Evolutionary conservation across 1,140 invertebrate species (phyloP).

Genomic region (Anastatus disparis): DNA sequence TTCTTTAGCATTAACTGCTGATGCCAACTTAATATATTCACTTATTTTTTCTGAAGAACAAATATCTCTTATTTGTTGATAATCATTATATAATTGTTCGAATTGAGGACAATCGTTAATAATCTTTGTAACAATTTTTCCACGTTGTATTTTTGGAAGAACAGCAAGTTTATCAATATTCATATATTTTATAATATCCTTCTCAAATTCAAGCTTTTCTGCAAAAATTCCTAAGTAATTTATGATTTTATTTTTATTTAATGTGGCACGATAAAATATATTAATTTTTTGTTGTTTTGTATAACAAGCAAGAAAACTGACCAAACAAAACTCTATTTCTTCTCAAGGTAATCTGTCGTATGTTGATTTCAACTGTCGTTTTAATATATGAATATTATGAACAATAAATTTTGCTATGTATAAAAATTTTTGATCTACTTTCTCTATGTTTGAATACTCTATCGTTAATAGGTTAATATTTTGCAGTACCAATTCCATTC

Average conservation of each 20-base stretch:
- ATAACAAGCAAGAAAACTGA: not conserved
- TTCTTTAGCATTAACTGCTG: not conserved
- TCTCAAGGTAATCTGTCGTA: conserved; percentile 12
- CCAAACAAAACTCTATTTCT: conserved; percentile 17
- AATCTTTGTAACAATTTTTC: not conserved
- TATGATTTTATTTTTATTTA: not conserved
- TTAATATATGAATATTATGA: not conserved
- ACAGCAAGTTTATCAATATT: not conserved
- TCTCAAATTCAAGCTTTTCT: not conserved
- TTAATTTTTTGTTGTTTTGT: not conserved
- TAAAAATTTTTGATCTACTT: not conserved
- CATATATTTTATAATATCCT: not conserved
- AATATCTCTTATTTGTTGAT: not conserved
- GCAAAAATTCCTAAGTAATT: conserved; percentile 12
- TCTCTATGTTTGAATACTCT: too few species aligned
- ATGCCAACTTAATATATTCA: not conserved
- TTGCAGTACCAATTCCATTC: not conserved
- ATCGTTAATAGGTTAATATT: not conserved
- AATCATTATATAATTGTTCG: conserved; percentile 18
- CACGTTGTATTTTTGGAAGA: conserved; percentile 17
- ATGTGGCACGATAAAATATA: not conserved
- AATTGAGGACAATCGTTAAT: not conserved
- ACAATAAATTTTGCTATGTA: not conserved
- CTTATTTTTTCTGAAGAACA: conserved; percentile 9
- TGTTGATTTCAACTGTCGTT: not conserved